Evolutionary conservation across 2,797 vertebrate genomes (phyloP), one percentile per base, ranked within the genome.

Genomic region (Chanos chanos): DNA sequence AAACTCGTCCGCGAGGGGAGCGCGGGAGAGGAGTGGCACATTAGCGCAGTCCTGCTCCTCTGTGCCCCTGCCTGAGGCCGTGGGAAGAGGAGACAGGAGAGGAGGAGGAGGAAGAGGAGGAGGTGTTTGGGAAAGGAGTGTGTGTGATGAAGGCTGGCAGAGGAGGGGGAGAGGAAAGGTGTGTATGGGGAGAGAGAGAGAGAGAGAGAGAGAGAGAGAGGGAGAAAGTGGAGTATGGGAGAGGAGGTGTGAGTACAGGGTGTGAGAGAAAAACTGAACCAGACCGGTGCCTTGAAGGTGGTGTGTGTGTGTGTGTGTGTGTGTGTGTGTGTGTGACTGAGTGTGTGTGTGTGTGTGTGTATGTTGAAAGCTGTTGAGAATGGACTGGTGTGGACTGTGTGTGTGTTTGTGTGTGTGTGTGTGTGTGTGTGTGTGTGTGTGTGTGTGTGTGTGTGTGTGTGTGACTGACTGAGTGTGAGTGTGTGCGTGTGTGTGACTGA

Each of bases 21-120:
- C n/a, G n/a, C n/a, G n/a, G n/a, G n/a, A n/a, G n/a, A n/a, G n/a
- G n/a, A n/a, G n/a, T n/a, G n/a, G n/a, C 15, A 39, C 13, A 83
- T 79, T 83, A 83, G 84, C 81, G 83, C 74, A 76, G n/a, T 80
- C 82, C 82, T 79, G 75, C 77, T 72, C 75, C 67, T 64, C 78
- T 70, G 31, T 51, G 72, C 79, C 80, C 81, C 12, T 73, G 68
- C 70, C 72, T 59, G 64, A 58, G 37, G 57, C 44, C 3, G 16
- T 50, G 45, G 53, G 7, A 45, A 27, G 40, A 37, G 52, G 53
- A 51, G 45, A 62, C 19, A 61, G 53, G 62, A 30, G 34, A 51
- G 64, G 39, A 53, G n/a, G 52, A 64, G 45, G 64, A 34, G 37
- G 52, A 9, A 34, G 57, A 71, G 75, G 71, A 71, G 22, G 62